Base-by-base conservation (phyloP, 2,113 vertebrate genomes). In the Pomatorhinus ruficollis region DNA sequence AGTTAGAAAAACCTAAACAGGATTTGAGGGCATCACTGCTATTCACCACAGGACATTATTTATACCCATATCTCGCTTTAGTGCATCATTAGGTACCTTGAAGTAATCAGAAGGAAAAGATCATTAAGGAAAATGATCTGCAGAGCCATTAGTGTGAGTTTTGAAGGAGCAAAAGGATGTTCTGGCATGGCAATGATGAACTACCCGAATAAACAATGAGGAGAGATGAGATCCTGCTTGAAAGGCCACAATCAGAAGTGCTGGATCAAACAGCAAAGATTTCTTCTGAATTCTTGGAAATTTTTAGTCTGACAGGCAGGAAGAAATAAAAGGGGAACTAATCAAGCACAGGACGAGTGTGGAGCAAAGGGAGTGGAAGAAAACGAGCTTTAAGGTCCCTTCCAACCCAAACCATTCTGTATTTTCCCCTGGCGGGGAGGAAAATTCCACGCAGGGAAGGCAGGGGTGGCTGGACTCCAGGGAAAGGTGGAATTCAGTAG, bases 401-500 rank as follows among this genome's bases (percentile, higher is more conserved):
- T 40, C 78, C 54, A 54, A 35, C 40, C 24, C 61, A 60, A 89
- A 68, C 23, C 6, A 22, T 15, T 21, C n/a, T 6, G 0, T 4
- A 9, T 12, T 66, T 89, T 23, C 37, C 42, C 31, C 40, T 3
- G 31, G 4, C 8, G 19, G 37, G n/a, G 27, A 28, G 39, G 6
- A 39, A 59, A 53, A 64, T 4, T 1, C 22, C 6, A 1, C 1
- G 1, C 0, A 1, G 15, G 47, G 54, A n/a, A 64, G 69, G 49
- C 31, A 64, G 59, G 37, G 12, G 21, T 4, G 35, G 16, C 24
- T 45, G 54, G 39, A 6, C 16, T n/a, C 3, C 22, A 16, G 78
- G 42, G 35, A 13, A 33, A 18, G 5, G 59, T 1, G 20, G 7
- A 33, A n/a, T 52, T 33, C 8, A 10, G 31, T 1, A 6, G 8